Evolutionary conservation across 1,140 invertebrate species (phyloP).

Genomic region (Triops longicaudatus): DNA sequence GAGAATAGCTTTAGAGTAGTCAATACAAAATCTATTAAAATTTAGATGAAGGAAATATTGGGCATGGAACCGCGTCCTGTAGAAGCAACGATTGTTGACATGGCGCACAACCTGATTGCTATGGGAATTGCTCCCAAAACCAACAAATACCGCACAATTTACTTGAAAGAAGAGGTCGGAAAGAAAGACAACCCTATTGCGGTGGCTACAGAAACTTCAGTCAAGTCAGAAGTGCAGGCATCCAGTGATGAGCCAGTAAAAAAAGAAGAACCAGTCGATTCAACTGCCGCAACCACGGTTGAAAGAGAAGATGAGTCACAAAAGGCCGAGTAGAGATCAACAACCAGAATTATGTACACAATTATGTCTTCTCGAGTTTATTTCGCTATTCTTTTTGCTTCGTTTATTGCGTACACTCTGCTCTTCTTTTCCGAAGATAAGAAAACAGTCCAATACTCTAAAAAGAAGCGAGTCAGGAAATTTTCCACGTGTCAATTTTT

Average conservation of each 20-base stretch:
- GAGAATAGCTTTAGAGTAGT: not conserved
- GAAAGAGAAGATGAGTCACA: not conserved
- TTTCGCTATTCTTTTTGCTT: not conserved
- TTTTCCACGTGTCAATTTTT: not conserved
- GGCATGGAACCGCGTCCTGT: not conserved
- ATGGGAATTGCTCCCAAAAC: slow-evolving; percentile 1
- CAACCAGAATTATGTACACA: not conserved
- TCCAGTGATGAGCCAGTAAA: not conserved
- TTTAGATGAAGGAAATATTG: not conserved
- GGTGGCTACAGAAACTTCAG: not conserved
- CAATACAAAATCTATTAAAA: not conserved
- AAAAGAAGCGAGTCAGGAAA: slow-evolving; percentile 4
- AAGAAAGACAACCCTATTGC: not conserved
- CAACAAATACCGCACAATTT: not conserved
- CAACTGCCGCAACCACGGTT: not conserved
- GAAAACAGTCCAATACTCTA: not conserved
- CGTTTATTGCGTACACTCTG: not conserved
- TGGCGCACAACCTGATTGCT: not conserved
- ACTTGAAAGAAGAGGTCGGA: not conserved
- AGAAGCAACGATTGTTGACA: not conserved
- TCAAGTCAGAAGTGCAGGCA: not conserved
- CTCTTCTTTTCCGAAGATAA: not conserved
- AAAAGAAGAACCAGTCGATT: not conserved
- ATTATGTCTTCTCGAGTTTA: not conserved
- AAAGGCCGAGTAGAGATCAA: not conserved